Conservation (phyloP, 2,113 vertebrate genomes). For the Megalops atlanticus region DNA sequence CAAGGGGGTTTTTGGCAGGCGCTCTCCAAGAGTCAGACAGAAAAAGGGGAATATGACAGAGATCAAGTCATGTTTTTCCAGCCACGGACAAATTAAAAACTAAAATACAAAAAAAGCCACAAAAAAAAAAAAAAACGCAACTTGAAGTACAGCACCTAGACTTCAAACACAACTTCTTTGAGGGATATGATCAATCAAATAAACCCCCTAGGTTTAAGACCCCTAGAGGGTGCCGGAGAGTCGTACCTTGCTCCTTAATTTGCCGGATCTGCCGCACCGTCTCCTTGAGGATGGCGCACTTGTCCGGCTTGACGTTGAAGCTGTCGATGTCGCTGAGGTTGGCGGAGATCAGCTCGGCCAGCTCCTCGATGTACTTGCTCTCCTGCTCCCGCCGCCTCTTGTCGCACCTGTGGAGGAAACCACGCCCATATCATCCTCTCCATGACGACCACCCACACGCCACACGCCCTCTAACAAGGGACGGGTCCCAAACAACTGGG, state of each 20-base stretch:
- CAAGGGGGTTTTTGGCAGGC: background rate
- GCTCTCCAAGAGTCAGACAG: background rate
- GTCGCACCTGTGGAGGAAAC: slow-evolving; percentile 76
- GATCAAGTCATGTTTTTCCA: background rate
- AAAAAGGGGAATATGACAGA: background rate
- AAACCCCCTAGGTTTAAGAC: background rate
- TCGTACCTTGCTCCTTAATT: slow-evolving; percentile 97
- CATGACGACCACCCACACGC: slow-evolving; percentile 54
- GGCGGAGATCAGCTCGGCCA: slow-evolving; percentile 97
- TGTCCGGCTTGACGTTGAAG: slow-evolving; percentile 99
- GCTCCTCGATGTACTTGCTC: slow-evolving; percentile 97
- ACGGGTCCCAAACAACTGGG: too few species aligned
- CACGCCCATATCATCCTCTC: slow-evolving; percentile 33
- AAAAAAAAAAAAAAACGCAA: too few species aligned
- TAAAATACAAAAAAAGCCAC: too few species aligned
- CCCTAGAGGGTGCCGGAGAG: background rate
- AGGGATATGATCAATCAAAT: too few species aligned
- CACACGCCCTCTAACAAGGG: too few species aligned
- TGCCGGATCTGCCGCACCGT: slow-evolving; percentile 97
- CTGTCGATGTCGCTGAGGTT: slow-evolving; percentile 98
- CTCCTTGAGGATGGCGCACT: slow-evolving; percentile 98
- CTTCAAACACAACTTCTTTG: too few species aligned
- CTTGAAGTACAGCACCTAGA: too few species aligned
- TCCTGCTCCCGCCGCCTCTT: slow-evolving; percentile 97
- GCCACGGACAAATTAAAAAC: too few species aligned